Evolutionary conservation across 2,888 invertebrate genomes (phyloP).

Genomic region (Noctua fimbriata): DNA sequence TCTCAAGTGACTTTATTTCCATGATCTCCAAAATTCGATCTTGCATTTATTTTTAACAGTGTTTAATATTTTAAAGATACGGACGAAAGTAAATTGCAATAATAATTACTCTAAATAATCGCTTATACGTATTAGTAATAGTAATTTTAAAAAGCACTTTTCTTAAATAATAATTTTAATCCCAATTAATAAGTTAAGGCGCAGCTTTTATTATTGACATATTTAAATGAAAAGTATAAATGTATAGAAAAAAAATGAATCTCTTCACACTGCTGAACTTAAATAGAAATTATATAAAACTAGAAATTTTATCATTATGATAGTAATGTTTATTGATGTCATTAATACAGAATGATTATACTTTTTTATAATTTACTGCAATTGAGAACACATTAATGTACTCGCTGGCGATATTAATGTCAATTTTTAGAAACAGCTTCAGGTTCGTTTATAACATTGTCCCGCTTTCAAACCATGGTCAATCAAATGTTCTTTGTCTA

Average conservation of each 20-base stretch:
- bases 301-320: slow-evolving; percentile 78
- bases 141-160: slow-evolving; percentile 82
- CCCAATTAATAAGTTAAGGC: slow-evolving; percentile 82
- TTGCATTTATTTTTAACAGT: slow-evolving; percentile 85
- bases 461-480: slow-evolving; percentile 49
- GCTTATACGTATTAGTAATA: slow-evolving; percentile 83
- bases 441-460: slow-evolving; percentile 37
- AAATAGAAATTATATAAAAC: slow-evolving; percentile 74
- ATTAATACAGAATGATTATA: slow-evolving; percentile 60
- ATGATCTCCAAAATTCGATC: slow-evolving; percentile 86
- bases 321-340: slow-evolving; percentile 75
- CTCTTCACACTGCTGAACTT: slow-evolving; percentile 80
- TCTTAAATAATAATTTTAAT: slow-evolving; percentile 81
- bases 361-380: slow-evolving; percentile 59
- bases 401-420: slow-evolving; percentile 36
- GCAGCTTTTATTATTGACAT: slow-evolving; percentile 81
- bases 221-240: slow-evolving; percentile 75
- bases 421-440: slow-evolving; percentile 39
- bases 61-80: slow-evolving; percentile 74
- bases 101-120: slow-evolving; percentile 82
- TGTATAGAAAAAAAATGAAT: slow-evolving; percentile 78
- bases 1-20: slow-evolving; percentile 84
- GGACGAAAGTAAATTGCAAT: slow-evolving; percentile 79
- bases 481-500: slow-evolving; percentile 55
- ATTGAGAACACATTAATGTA: slow-evolving; percentile 56